Conservation (phyloP, 2,888 invertebrate genomes). For the Epinotia ramella region DNA sequence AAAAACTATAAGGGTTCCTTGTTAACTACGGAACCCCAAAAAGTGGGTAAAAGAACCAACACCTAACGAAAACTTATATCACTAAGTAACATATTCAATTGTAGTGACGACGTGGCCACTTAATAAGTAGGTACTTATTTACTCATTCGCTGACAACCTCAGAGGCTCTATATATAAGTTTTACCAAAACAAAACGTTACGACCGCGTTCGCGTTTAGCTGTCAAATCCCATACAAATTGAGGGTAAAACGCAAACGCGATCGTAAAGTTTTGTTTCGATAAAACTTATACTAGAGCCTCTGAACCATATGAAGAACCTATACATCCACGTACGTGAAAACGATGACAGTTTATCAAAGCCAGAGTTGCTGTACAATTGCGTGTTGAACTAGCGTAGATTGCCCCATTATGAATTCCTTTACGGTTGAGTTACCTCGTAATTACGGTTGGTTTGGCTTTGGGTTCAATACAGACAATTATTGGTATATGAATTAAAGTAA, state of each 20-base stretch:
- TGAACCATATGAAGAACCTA: neutral
- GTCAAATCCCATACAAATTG: too few relatives aligned
- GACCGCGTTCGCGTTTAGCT: too few relatives aligned
- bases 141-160: neutral
- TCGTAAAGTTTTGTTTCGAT: too few relatives aligned
- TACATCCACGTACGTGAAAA: neutral
- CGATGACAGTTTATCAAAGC: conserved; percentile 1
- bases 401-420: conserved; percentile 11
- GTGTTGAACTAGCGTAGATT: conserved; percentile 3
- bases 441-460: neutral
- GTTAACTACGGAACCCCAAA: too few relatives aligned
- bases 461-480: conserved; percentile 2
- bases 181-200: too few relatives aligned
- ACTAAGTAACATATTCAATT: neutral
- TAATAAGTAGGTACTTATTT: neutral
- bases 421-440: conserved; percentile 10
- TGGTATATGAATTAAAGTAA: neutral
- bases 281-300: too few relatives aligned
- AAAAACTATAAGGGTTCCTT: too few relatives aligned
- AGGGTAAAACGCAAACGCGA: too few relatives aligned
- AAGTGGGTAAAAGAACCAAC: too few relatives aligned
- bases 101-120: too few relatives aligned
- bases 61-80: too few relatives aligned
- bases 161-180: too few relatives aligned
- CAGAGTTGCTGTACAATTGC: conserved; percentile 16